Base-by-base conservation (phyloP, 2,888 invertebrate species). In the Luperina nickerlii region DNA sequence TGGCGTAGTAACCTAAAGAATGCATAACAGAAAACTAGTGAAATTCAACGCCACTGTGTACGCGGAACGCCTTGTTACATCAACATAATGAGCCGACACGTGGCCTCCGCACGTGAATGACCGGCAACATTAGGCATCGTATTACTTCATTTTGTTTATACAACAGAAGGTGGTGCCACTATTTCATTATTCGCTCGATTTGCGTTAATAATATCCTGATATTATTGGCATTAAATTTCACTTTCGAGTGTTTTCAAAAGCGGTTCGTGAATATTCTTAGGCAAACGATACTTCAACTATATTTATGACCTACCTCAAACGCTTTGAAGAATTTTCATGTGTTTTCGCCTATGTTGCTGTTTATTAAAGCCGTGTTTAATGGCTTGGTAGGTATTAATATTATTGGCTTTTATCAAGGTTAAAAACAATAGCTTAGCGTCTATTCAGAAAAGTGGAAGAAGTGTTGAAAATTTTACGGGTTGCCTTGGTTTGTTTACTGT, bases 11-110 rank as follows among this genome's bases (percentile, higher is more conserved):
- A 84, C 76, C 70, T 74, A 74, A 88, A 85, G 87, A 90, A 92
- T 92, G 85, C 82, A 86, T 84, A 79, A 87, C 81, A 89, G 86
- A 88, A 88, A 92, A 89, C 89, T 90, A 87, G 87, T 91, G 94
- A 92, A 94, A 95, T 93, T 87, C 83, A 90, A 94, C 82, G 87
- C 91, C 81, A 74, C 74, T 93, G 92, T 93, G 93, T 94, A 89
- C 86, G 91, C 84, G 84, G 85, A 86, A 87, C 78, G 80, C 76
- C 81, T 78, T 79, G 87, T 89, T 87, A 88, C 82, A 88, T 89
- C 83, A 88, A 88, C 82, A 89, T 54, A 82, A 84, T 70, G 76
- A 65, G 48, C 84, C 81, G 78, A 90, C 93, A 93, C 93, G 93
- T 93, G 92, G 90, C 70, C 9, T 24, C 7, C 8, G 71, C 90